Percentiles rank a stretch among this genome's conserved stretches.
phyloP scores from a whole-genome alignment of 2,888 invertebrate genomes.

The Mythimna pallens region DNA sequence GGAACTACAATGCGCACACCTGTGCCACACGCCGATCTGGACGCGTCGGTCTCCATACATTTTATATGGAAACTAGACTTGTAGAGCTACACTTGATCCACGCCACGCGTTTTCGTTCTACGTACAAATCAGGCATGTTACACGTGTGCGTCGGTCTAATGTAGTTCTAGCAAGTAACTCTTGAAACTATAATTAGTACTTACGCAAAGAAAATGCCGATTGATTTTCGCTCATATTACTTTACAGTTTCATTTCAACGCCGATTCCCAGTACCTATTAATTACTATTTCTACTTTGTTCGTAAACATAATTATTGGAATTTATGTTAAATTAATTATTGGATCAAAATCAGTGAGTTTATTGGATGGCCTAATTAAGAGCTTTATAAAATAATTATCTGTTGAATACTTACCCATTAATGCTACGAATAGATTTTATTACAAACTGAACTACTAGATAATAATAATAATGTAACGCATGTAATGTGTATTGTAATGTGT shows the following conservation, averaged over 20 bases:
- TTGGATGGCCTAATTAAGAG: background rate
- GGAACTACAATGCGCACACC: no score
- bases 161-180: no score
- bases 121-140: no score
- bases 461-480: no score
- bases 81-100: no score
- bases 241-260: background rate
- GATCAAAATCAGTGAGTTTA: background rate
- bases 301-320: background rate
- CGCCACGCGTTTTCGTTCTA: no score
- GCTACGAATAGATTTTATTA: background rate
- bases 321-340: background rate
- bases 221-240: slow-evolving; percentile 1
- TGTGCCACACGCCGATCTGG: no score
- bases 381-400: slow-evolving; percentile 5
- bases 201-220: background rate
- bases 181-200: background rate
- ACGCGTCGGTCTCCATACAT: no score
- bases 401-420: background rate
- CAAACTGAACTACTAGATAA: background rate
- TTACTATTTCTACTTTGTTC: background rate
- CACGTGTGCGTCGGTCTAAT: no score
- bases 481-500: no score
- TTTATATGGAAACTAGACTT: no score
- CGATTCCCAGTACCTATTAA: background rate